Conservation (phyloP, 2,888 invertebrate species). For the Petrolisthes manimaculis region DNA sequence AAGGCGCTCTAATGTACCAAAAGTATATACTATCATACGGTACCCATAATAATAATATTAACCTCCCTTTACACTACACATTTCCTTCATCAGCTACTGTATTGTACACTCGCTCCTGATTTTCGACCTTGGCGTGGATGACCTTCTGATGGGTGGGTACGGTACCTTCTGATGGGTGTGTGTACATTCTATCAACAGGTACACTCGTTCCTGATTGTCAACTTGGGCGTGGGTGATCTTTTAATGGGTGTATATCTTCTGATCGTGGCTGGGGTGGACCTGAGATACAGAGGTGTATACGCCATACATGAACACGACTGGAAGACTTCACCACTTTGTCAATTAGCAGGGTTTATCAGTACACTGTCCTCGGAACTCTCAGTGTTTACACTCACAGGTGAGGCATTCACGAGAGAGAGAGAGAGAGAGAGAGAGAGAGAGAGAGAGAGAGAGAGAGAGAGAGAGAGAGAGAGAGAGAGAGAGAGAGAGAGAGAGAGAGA, state of each 20-base stretch:
- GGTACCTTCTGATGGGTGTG: too few species aligned
- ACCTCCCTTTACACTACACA: too few species aligned
- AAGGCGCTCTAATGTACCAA: too few species aligned
- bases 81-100: conserved; percentile 68
- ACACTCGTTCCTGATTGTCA: conserved; percentile 71
- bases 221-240: conserved; percentile 70
- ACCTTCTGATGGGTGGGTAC: too few species aligned
- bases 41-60: background rate
- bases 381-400: conserved; percentile 70
- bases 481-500: too few species aligned
- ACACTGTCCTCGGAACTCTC: conserved; percentile 70
- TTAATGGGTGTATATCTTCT: conserved; percentile 71
- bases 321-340: conserved; percentile 69
- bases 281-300: conserved; percentile 71
- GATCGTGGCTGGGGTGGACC: conserved; percentile 70
- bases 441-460: too few species aligned
- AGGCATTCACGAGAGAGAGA: too few species aligned
- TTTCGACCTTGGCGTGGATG: conserved; percentile 70
- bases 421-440: too few species aligned
- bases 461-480: too few species aligned
- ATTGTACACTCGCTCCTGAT: conserved; percentile 72
- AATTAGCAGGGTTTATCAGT: conserved; percentile 70
- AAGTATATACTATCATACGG: too few species aligned
- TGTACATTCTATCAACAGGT: conserved; percentile 70
- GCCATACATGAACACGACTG: conserved; percentile 67